Evolutionary conservation across 35 echinoderm and acorn worm species (phyloP), one percentile per base, ranked within the genome.

Genomic region (Nesometra sesokonis): DNA sequence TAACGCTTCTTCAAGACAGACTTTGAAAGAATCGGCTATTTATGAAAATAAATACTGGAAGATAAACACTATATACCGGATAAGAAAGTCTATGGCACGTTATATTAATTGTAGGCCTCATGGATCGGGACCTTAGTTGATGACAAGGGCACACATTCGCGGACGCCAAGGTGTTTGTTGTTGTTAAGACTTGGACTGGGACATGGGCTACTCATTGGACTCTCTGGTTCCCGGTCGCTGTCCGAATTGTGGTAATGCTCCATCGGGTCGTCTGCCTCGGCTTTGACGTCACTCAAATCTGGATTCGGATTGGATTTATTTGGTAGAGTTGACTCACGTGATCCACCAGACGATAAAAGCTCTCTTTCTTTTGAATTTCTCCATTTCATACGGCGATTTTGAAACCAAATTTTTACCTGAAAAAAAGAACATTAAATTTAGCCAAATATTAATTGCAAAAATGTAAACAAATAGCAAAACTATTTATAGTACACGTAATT

Each of bases 341-440:
- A 91, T 21, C 96, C 96, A 34, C 96, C 96, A 0, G 96, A 84
- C 13, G 92, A 99, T 17, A 99, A 81, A 13, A 99, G 88, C 80
- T 99, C 96, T 33, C 96, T 84, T 47, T 99, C 96, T 47, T 99
- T 99, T 34, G 96, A 99, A 57, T 99, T 99, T 29, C 96, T 46
- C 96, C 96, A 99, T 92, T 99, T 99, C 96, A 99, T 99, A 37
- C 96, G 87, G n/a, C 96, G 84, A 83, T 99, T 99, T 83, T 99
- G 96, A 86, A 99, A 99, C 96, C 96, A 99, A 40, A 99, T 99
- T 87, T 99, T 99, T 7, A 99, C 96, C 96, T 99, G 79, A 29
- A 31, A 77, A 82, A 80, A 30, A 78, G 36, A 86, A 43, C 38
- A 43, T n/a, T n/a, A 43, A 43, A 43, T 43, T 43, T 43, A 4